Evolutionary conservation across 2,797 vertebrate genomes (phyloP).

Genomic region (Sphenopsis melanotis): DNA sequence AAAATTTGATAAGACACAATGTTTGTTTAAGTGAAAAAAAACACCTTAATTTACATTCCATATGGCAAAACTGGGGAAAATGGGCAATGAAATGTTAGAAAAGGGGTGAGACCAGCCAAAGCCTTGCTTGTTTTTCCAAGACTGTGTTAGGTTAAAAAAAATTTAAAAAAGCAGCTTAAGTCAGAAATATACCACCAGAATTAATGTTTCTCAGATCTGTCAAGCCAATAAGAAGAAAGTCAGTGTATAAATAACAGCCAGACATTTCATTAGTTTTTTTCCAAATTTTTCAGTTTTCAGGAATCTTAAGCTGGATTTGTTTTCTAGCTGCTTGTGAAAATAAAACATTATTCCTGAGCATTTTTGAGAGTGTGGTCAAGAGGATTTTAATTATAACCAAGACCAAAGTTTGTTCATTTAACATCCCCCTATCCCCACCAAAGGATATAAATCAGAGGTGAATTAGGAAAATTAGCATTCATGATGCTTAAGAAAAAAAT

Average conservation of each 20-base stretch:
- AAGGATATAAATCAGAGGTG: background rate
- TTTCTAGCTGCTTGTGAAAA: background rate
- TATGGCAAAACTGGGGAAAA: constrained; percentile 69
- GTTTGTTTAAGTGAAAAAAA: background rate
- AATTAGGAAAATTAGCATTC: background rate
- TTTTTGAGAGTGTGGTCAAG: background rate
- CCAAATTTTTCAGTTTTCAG: constrained; percentile 40
- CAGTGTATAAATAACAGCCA: constrained; percentile 58
- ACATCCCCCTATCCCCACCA: background rate
- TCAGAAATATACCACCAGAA: constrained; percentile 65
- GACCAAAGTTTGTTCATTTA: background rate
- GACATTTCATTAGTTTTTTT: constrained; percentile 50
- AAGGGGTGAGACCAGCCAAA: constrained; percentile 48
- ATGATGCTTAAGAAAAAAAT: constrained; percentile 6
- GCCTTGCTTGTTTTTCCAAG: constrained; percentile 69
- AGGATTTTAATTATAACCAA: background rate
- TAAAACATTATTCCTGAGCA: background rate
- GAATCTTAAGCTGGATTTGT: background rate
- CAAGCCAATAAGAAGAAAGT: constrained; percentile 53
- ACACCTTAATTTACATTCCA: constrained; percentile 66
- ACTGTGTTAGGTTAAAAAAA: background rate
- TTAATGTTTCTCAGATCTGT: constrained; percentile 41
- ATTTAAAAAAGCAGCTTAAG: constrained; percentile 26
- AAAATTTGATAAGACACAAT: constrained; percentile 63
- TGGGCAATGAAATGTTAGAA: constrained; percentile 59